phyloP scores from a whole-genome alignment of 37 sponge, comb jelly and placozoan genomes.

The Chondrilla cf. caribensis region DNA sequence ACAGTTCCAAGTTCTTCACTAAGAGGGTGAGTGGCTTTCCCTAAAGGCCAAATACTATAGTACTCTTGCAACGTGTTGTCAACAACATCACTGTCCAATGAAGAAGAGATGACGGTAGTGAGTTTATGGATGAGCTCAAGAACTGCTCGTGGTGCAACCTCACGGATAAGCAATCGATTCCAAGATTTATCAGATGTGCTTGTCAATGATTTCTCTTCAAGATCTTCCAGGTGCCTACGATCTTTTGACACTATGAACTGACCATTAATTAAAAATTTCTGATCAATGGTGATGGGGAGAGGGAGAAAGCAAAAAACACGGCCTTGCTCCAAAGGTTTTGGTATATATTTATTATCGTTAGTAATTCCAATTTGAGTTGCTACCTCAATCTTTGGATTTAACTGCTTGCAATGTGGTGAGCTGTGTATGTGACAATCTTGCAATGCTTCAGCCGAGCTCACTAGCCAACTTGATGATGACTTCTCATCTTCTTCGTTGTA shows the following conservation, averaged over 20 bases:
- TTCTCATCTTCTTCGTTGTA: too few relatives aligned
- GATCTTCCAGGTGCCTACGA: constrained; percentile 22
- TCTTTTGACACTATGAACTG: constrained; percentile 52
- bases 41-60: constrained; percentile 50
- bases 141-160: constrained; percentile 33
- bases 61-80: constrained; percentile 18
- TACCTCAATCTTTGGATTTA: constrained; percentile 35
- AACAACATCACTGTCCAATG: background rate
- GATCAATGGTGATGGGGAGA: constrained; percentile 35
- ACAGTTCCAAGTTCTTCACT: background rate
- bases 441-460: too few relatives aligned
- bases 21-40: background rate
- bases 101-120: background rate
- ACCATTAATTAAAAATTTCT: constrained; percentile 50
- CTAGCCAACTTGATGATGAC: too few relatives aligned
- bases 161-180: constrained; percentile 46
- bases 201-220: constrained; percentile 17
- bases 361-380: background rate
- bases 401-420: background rate
- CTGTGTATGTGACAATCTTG: too few relatives aligned
- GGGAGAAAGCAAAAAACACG: constrained; percentile 53
- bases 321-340: constrained; percentile 5
- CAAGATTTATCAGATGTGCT: constrained; percentile 17
- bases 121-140: constrained; percentile 17
- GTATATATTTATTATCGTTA: background rate